These are phyloP conservation scores for Numida meleagris DNA, from an alignment of 2,113 vertebrate genomes.

Conservation along the genomic window DNA sequence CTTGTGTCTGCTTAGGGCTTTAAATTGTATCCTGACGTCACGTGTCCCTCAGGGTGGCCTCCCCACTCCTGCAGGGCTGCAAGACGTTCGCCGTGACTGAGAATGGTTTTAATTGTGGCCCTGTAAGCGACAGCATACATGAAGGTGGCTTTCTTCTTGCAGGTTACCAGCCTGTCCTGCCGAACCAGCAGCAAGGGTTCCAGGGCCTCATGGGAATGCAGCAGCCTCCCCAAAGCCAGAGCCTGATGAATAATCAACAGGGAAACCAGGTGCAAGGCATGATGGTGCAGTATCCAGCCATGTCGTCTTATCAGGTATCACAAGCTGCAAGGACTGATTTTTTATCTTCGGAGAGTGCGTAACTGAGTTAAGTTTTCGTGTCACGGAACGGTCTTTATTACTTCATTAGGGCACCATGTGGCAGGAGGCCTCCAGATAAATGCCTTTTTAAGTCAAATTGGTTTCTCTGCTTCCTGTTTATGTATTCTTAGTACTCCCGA, in stretches of 20 bases:
- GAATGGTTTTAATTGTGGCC: not conserved
- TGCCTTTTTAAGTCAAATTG: fast-evolving
- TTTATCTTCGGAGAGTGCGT: not conserved
- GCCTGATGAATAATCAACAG: conserved; percentile 79
- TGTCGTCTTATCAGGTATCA: conserved; percentile 90
- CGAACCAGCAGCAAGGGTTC: conserved; percentile 84
- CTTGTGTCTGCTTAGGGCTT: not conserved
- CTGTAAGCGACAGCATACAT: not conserved
- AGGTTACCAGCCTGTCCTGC: conserved; percentile 85
- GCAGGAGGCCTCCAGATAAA: not conserved
- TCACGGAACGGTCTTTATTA: not conserved
- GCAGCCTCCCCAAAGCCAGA: conserved; percentile 85
- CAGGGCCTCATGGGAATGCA: conserved; percentile 85
- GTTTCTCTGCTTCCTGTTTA: conserved; percentile 13
- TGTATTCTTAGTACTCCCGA: not conserved
- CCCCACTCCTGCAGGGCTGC: not conserved
- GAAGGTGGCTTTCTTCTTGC: conserved; percentile 18
- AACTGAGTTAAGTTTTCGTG: not conserved
- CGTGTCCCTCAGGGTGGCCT: not conserved
- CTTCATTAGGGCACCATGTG: not conserved
- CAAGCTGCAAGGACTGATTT: not conserved
- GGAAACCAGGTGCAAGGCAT: conserved; percentile 84
- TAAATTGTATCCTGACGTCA: not conserved
- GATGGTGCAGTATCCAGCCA: conserved; percentile 87
- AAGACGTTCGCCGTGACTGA: not conserved